Evolutionary conservation across 2,888 invertebrate species (phyloP).

Genomic region (Drosophila histrio): DNA sequence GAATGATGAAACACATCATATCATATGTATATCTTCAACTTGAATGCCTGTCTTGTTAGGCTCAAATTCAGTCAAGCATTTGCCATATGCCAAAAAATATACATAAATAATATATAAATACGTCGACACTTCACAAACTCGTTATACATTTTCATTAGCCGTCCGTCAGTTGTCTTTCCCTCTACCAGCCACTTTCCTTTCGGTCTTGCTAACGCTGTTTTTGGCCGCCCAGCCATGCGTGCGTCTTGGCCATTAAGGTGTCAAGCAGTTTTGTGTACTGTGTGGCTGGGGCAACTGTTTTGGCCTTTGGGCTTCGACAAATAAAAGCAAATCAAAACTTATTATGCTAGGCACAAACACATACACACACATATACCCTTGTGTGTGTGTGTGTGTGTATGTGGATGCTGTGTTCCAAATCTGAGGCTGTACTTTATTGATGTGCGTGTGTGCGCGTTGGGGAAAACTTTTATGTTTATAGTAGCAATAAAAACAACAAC

Average conservation of each 20-base stretch:
- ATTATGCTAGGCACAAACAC: slow-evolving; percentile 69
- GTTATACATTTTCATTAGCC: slow-evolving; percentile 69
- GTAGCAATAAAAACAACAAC: slow-evolving; percentile 60
- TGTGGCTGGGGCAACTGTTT: slow-evolving; percentile 46
- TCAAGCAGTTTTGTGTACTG: slow-evolving; percentile 45
- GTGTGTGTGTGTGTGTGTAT: neutral
- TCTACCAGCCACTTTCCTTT: neutral
- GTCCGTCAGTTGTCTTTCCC: neutral
- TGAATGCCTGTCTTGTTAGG: slow-evolving; percentile 11
- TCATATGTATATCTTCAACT: slow-evolving; percentile 4
- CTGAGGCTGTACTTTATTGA: slow-evolving; percentile 48
- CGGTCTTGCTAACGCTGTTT: neutral
- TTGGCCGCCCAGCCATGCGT: slow-evolving; percentile 46
- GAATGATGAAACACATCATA: slow-evolving; percentile 1
- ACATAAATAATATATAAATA: slow-evolving; percentile 58
- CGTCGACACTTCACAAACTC: slow-evolving; percentile 60
- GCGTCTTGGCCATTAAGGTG: slow-evolving; percentile 71
- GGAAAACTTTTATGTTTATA: slow-evolving; percentile 75
- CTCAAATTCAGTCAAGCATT: slow-evolving; percentile 21
- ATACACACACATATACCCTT: too few species aligned
- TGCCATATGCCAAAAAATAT: slow-evolving; percentile 43
- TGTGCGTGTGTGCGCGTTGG: slow-evolving; percentile 32
- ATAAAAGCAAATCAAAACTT: slow-evolving; percentile 79
- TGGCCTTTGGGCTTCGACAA: slow-evolving; percentile 57
- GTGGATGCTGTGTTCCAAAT: slow-evolving; percentile 22